phyloP scores from a whole-genome alignment of 2,797 vertebrate genomes.

The Bovichtus variegatus region DNA sequence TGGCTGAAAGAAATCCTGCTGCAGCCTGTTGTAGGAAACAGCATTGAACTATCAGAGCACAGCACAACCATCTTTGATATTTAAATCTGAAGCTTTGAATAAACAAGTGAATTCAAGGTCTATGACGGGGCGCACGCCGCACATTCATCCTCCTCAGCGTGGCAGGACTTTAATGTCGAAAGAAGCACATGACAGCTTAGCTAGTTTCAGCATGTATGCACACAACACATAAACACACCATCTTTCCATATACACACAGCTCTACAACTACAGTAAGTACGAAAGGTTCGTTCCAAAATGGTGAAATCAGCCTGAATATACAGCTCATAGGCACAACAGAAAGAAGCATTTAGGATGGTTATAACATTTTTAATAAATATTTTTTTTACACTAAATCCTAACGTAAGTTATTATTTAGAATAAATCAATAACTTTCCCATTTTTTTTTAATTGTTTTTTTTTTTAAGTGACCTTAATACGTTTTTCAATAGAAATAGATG shows the following conservation, averaged over 20 bases:
- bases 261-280: background rate
- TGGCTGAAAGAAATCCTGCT: constrained; percentile 66
- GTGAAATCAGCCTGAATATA: background rate
- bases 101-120: constrained; percentile 61
- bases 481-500: background rate
- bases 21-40: too few relatives aligned
- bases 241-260: background rate
- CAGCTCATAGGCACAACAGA: background rate
- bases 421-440: background rate
- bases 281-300: background rate
- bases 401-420: background rate
- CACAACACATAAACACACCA: constrained; percentile 3
- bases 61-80: constrained; percentile 82
- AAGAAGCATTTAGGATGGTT: background rate
- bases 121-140: constrained; percentile 43
- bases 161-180: constrained; percentile 68
- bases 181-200: constrained; percentile 14
- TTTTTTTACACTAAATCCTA: background rate
- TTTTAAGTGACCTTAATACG: too few relatives aligned
- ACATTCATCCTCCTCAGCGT: constrained; percentile 54
- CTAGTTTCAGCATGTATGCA: constrained; percentile 21
- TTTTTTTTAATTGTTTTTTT: background rate
- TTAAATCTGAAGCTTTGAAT: constrained; percentile 78
- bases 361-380: background rate
- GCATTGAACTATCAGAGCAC: constrained; percentile 65